A percentile compares a stretch with the other conserved stretches of the same genome.
Conservation (phyloP, 2,888 invertebrate genomes). For the Homarus gammarus region DNA sequence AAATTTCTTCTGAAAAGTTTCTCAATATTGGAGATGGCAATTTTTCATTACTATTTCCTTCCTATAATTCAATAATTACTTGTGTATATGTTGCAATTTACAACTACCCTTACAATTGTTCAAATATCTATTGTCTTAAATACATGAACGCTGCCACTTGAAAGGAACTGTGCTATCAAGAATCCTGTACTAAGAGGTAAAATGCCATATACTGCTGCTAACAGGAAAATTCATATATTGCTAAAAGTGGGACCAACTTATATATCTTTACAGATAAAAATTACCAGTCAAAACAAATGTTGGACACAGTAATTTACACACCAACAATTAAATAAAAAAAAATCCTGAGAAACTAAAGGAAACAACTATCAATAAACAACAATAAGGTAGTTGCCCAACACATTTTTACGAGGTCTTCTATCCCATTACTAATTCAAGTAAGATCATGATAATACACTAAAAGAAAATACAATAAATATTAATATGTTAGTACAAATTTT, state of each 20-base stretch:
- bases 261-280: neutral
- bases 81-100: too few species aligned
- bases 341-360: neutral
- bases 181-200: neutral
- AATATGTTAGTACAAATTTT: neutral
- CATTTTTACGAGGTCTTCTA: too few species aligned
- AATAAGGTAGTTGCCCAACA: neutral
- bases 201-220: neutral
- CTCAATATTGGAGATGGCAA: neutral
- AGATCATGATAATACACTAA: neutral
- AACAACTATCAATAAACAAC: neutral
- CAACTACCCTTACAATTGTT: neutral
- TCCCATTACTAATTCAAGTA: neutral
- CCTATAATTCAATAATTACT: too few species aligned
- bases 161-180: neutral
- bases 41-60: neutral
- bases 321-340: neutral
- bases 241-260: neutral
- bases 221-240: neutral
- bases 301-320: neutral
- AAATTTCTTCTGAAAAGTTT: neutral
- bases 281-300: neutral
- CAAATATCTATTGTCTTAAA: neutral
- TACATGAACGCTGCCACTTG: neutral
- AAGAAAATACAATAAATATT: neutral